These are phyloP conservation scores for Rhabdomys pumilio DNA, from an alignment of 2,797 vertebrate species.

Conservation along the genomic window DNA sequence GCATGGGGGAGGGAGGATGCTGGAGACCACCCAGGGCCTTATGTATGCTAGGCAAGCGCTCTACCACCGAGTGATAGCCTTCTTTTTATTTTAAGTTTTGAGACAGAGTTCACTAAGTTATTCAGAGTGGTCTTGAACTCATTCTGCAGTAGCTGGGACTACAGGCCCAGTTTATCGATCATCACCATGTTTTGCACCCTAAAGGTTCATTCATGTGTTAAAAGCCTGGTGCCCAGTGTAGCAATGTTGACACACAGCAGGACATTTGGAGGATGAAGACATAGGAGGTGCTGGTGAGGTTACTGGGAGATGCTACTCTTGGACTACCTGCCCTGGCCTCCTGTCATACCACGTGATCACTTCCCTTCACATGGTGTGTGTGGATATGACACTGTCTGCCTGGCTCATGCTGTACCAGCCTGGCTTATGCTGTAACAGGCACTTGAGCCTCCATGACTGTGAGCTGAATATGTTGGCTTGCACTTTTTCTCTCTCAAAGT, in stretches of 20 bases:
- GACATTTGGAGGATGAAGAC: background rate
- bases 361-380: background rate
- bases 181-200: background rate
- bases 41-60: too few species aligned
- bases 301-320: background rate
- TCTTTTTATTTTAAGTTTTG: background rate
- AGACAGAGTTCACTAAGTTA: background rate
- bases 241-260: too few species aligned
- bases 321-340: background rate
- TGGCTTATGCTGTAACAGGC: too few species aligned
- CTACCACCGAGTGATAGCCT: background rate
- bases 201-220: background rate
- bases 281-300: background rate
- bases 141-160: background rate
- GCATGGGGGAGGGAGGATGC: too few species aligned
- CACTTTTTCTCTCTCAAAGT: background rate
- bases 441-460: too few species aligned
- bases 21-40: background rate
- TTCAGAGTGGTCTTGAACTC: background rate
- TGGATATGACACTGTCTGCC: background rate
- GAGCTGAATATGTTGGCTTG: background rate
- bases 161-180: too few species aligned
- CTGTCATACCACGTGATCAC: background rate
- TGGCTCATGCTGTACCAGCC: background rate
- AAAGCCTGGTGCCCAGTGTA: too few species aligned